Evolutionary conservation across 2,888 invertebrate species (phyloP), one percentile per base, ranked within the genome.

Genomic region (Campaea margaritaria): DNA sequence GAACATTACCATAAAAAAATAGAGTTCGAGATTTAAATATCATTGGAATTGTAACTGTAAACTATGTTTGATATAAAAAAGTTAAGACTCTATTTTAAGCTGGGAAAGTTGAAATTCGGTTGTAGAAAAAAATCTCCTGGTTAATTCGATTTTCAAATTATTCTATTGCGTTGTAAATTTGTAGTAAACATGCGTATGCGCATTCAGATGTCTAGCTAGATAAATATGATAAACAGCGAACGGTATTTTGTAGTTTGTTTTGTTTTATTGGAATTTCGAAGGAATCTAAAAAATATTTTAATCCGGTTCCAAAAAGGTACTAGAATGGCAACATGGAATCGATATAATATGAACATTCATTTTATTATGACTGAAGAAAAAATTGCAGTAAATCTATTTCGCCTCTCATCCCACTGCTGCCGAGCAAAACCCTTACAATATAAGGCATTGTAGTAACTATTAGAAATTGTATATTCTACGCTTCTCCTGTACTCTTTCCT

Each of bases 21-120:
- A 78, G 75, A 70, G 69, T 78, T 79, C 67, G 70, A 76, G 74
- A 80, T 82, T 83, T 81, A 81, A 84, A 82, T 82, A 80, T 83
- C 78, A 78, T 73, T 78, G 64, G 21, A 27, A 48, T 52, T 39
- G 52, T 54, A 55, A 47, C 38, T 43, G 45, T 53, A 54, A 55
- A 31, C 15, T 39, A 39, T 13, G 0, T 38, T 53, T 27, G 11
- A 16, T 9, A n/a, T 21, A 10, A 0, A 38, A 36, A 13, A 45
- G 15, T 41, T 49, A 36, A 7, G 12, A 55, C 48, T 48, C 14
- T 42, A 48, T 48, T 36, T 2, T 4, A 27, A 27, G 16, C 4
- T 9, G 0, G 12, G 27, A 41, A n/a, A 38, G 48, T 31, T 28
- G 0, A 15, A 31, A 10, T 56, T 10, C 15, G 41, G 10, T 16